Evolutionary conservation across 64 coral and sea anemone genomes (phyloP).

Genomic region (Cladopsammia gracilis): DNA sequence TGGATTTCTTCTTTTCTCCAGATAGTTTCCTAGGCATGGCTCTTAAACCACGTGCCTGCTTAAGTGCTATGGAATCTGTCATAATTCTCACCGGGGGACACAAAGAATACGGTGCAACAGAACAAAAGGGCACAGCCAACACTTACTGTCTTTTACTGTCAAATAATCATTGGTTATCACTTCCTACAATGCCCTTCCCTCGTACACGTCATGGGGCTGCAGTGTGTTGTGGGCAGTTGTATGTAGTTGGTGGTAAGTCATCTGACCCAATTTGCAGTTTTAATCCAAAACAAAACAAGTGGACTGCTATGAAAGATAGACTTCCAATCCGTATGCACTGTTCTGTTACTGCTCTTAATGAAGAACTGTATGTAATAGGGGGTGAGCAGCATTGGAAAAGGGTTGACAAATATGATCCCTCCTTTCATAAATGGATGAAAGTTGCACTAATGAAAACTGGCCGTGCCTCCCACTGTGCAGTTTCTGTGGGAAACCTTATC

Average conservation of each 20-base stretch:
- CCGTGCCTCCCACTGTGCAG: slow-evolving; percentile 20
- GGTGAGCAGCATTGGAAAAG: neutral
- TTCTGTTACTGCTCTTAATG: neutral
- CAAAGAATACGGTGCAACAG: too few species aligned
- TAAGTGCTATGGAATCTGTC: neutral
- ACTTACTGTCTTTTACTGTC: neutral
- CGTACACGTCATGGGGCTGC: slow-evolving; percentile 25
- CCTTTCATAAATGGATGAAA: neutral
- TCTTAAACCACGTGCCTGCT: neutral
- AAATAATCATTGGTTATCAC: neutral
- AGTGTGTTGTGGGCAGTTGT: slow-evolving; percentile 25
- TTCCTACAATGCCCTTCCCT: neutral
- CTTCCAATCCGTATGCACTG: neutral
- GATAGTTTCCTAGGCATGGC: neutral
- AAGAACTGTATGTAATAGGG: slow-evolving; percentile 30
- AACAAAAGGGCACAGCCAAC: neutral
- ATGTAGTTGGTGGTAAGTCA: slow-evolving; percentile 21
- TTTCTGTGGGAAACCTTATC: neutral
- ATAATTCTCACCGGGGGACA: neutral
- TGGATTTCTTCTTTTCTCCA: slow-evolving; percentile 10
- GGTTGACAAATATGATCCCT: neutral
- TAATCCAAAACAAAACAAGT: neutral
- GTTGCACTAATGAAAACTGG: slow-evolving; percentile 12
- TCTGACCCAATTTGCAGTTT: neutral
- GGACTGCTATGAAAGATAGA: neutral